Percentiles rank a stretch among this genome's conserved stretches.
These are phyloP conservation scores for Apogon talboti DNA, from an alignment of 2,797 vertebrate genomes.

Conservation along the genomic window DNA sequence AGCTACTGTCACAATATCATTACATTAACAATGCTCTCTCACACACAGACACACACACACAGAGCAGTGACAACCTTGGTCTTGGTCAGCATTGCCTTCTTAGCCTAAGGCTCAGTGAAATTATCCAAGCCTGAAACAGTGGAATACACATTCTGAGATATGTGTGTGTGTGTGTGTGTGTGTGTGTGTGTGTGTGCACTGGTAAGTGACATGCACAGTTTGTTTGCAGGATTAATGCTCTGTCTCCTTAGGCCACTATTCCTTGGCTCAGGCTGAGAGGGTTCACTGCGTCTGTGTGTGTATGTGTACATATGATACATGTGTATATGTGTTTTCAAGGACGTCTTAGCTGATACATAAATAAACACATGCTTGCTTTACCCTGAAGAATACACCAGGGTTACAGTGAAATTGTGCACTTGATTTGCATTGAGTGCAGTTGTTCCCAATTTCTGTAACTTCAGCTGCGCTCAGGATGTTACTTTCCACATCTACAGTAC, in stretches of 20 bases:
- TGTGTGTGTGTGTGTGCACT: slow-evolving; percentile 6
- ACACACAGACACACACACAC: neutral
- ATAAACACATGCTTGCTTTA: neutral
- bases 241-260: slow-evolving; percentile 17
- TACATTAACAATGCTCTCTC: slow-evolving; percentile 3
- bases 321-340: slow-evolving; percentile 9
- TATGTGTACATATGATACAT: neutral
- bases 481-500: no score
- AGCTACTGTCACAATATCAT: slow-evolving; percentile 14
- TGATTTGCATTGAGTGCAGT: neutral
- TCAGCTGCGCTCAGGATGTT: neutral
- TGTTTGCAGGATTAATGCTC: slow-evolving; percentile 38
- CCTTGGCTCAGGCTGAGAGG: slow-evolving; percentile 15
- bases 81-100: slow-evolving; percentile 22
- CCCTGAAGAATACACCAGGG: neutral
- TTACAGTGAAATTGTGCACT: neutral
- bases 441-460: neutral
- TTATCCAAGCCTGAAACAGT: slow-evolving; percentile 39
- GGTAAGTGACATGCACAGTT: slow-evolving; percentile 32
- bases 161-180: slow-evolving; percentile 7
- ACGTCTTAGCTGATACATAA: neutral
- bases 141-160: neutral
- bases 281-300: slow-evolving; percentile 1
- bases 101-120: slow-evolving; percentile 32
- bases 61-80: slow-evolving; percentile 33